phyloP scores from a whole-genome alignment of 2,888 invertebrate genomes.

The Fragum sueziense region DNA sequence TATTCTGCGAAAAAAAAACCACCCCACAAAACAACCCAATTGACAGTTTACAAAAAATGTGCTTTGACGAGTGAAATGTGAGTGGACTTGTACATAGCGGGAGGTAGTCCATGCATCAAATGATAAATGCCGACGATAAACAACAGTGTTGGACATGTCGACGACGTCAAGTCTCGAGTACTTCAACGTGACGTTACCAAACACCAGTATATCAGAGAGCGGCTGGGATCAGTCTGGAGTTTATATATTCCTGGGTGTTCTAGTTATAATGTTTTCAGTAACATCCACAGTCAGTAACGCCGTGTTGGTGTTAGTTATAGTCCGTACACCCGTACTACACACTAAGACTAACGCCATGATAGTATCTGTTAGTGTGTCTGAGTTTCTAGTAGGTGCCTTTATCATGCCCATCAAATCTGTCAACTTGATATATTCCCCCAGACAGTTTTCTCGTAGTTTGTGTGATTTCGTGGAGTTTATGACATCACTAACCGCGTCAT shows the following conservation, averaged over 20 bases:
- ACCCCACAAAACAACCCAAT: too few species aligned
- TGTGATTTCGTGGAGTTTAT: constrained; percentile 55
- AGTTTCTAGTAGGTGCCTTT: constrained; percentile 61
- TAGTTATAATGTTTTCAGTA: constrained; percentile 47
- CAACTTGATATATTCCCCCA: constrained; percentile 28
- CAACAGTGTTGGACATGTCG: neutral
- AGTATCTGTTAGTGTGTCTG: constrained; percentile 64
- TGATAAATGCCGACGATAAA: too few species aligned
- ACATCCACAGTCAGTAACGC: constrained; percentile 50
- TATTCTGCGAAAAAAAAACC: too few species aligned
- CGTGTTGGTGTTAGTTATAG: constrained; percentile 60
- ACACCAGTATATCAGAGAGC: neutral
- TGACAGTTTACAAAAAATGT: too few species aligned
- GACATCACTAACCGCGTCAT: constrained; percentile 43
- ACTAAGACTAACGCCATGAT: constrained; percentile 70
- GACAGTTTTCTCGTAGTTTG: constrained; percentile 40
- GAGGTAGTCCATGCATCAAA: too few species aligned
- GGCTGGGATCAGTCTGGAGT: neutral
- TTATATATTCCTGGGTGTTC: constrained; percentile 39
- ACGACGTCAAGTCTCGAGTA: neutral
- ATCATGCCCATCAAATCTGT: constrained; percentile 63
- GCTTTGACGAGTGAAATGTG: too few species aligned
- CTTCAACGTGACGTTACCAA: neutral
- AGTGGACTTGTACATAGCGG: too few species aligned
- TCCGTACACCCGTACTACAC: constrained; percentile 61